Evolutionary conservation across 2,797 vertebrate species (phyloP).

Genomic region (Acropternis orthonyx): DNA sequence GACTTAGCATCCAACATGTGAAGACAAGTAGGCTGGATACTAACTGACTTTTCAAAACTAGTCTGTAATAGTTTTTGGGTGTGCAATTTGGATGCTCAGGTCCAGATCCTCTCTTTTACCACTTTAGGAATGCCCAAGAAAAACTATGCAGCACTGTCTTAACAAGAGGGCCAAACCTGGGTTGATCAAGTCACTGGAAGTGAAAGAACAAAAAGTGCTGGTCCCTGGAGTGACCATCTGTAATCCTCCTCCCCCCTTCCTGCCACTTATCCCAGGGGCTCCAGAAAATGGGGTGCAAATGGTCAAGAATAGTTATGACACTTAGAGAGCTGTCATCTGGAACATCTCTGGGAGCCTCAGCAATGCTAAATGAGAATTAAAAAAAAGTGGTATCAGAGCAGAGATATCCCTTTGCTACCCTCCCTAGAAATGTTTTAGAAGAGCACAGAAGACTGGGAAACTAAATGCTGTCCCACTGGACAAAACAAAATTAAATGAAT

Average conservation of each 20-base stretch:
- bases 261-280: not conserved
- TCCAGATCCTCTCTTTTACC: not conserved
- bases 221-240: rapidly evolving
- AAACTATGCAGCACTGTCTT: not conserved
- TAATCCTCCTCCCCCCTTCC: not conserved
- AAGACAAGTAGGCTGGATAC: not conserved
- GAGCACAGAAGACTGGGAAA: not conserved
- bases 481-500: not conserved
- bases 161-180: not conserved
- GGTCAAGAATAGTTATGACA: not conserved
- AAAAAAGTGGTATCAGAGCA: not conserved
- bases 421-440: not conserved
- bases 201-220: not conserved
- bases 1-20: not conserved
- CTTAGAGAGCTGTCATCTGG: not conserved
- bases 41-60: not conserved
- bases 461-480: not conserved
- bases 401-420: not conserved
- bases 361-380: not conserved
- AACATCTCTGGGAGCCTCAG: not conserved
- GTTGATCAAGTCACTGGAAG: not conserved
- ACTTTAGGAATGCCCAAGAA: not conserved
- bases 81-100: not conserved
- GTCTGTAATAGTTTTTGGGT: not conserved
- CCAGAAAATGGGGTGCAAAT: not conserved